phyloP scores from a whole-genome alignment of 1,140 invertebrate genomes.

The Bombus vancouverensis region DNA sequence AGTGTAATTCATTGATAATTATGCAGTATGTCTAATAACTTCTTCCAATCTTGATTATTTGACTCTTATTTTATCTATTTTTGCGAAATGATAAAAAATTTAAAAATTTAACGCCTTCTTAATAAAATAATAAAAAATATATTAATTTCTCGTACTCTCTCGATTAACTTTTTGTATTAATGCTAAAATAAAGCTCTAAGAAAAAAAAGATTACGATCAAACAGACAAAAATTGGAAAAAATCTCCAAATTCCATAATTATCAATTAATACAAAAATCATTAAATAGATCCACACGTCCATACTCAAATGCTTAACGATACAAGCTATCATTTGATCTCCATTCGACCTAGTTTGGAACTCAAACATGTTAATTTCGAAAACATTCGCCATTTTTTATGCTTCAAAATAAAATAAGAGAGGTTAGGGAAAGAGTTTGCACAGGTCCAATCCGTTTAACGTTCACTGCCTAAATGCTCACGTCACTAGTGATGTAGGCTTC shows the following conservation, averaged over 20 bases:
- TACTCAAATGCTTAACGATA: background rate
- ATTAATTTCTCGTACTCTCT: too few relatives aligned
- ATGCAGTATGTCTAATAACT: too few relatives aligned
- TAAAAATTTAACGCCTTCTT: background rate
- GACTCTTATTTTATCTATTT: background rate
- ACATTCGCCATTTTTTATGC: constrained; percentile 29
- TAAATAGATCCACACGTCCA: constrained; percentile 13
- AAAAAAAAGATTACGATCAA: background rate
- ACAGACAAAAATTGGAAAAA: background rate
- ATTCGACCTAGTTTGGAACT: constrained; percentile 52
- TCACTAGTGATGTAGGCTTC: constrained; percentile 3
- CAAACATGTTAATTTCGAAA: constrained; percentile 49
- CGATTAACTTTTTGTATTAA: background rate
- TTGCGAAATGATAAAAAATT: background rate
- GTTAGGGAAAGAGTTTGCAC: constrained; percentile 1
- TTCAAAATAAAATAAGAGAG: too few relatives aligned
- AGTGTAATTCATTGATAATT: too few relatives aligned
- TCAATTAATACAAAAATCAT: constrained; percentile 43
- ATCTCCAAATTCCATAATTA: background rate
- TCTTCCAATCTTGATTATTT: too few relatives aligned
- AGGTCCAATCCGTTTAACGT: constrained; percentile 10
- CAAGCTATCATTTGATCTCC: background rate
- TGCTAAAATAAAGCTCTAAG: background rate
- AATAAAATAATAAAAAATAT: background rate
- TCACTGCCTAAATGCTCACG: background rate